These are phyloP conservation scores for Arnoldichthys spilopterus DNA, from an alignment of 2,797 vertebrate species.

Conservation along the genomic window DNA sequence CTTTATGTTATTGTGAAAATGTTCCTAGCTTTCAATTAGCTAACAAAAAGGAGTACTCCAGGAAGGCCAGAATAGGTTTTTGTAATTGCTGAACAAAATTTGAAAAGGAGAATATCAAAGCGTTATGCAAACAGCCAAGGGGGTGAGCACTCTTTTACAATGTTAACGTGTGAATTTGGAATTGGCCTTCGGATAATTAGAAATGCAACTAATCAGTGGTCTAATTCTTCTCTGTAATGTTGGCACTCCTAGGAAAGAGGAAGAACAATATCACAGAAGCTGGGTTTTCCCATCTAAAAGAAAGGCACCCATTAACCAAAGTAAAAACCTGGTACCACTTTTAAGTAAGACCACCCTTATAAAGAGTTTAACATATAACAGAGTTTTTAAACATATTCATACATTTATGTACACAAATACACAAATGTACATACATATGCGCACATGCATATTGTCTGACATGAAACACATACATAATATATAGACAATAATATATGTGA, in stretches of 20 bases:
- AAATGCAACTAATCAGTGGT: slow-evolving; percentile 40
- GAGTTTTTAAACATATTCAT: too few relatives aligned
- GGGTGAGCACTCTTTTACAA: slow-evolving; percentile 13
- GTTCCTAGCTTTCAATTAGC: slow-evolving; percentile 46
- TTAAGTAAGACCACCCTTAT: too few relatives aligned
- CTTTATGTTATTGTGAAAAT: slow-evolving; percentile 43
- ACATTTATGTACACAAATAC: too few relatives aligned
- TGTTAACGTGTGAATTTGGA: slow-evolving; percentile 28
- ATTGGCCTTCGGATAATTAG: slow-evolving; percentile 43
- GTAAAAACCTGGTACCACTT: background rate
- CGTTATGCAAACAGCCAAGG: slow-evolving; percentile 39
- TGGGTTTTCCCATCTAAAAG: background rate
- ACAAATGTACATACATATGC: too few relatives aligned
- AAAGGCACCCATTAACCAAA: background rate
- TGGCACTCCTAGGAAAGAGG: background rate
- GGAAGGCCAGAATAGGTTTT: slow-evolving; percentile 30
- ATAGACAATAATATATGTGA: too few relatives aligned
- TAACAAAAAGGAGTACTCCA: slow-evolving; percentile 34
- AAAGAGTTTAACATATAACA: too few relatives aligned
- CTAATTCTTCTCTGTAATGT: slow-evolving; percentile 27
- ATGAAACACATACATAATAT: too few relatives aligned
- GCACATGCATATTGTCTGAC: too few relatives aligned
- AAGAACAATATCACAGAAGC: slow-evolving; percentile 10
- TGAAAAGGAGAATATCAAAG: slow-evolving; percentile 32
- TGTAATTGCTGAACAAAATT: slow-evolving; percentile 32